Evolutionary conservation across 2,888 invertebrate genomes (phyloP), one percentile per base, ranked within the genome.

Genomic region (Phortica magna): DNA sequence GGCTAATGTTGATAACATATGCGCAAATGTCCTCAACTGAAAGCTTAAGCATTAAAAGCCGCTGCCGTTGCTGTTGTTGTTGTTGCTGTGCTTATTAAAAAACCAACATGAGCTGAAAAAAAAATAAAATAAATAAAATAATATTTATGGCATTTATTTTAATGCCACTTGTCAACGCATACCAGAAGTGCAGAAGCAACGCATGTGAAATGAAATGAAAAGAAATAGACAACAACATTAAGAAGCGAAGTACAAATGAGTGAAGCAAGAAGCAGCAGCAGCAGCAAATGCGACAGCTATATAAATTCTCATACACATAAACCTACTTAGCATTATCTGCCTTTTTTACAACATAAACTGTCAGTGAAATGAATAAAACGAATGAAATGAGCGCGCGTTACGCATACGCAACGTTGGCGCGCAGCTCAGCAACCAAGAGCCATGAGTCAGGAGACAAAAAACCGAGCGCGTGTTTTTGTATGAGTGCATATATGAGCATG

Each of bases 111-210:
- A 48, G 48, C 48, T 14, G 19, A 14, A 53, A 43, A 12, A 55
- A 42, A 57, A 61, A 61, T 6, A 14, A 5, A 43, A 70, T 43
- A 59, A 48, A 22, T 71, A 65, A 41, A 86, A 84, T 86, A 86
- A 83, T 85, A 85, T 85, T 85, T 88, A 85, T 86, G 84, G 48
- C 72, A 76, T 79, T 83, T 83, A 81, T 84, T 80, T 83, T 71
- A 86, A 88, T 86, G 83, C 83, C 87, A 83, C 84, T 83, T 86
- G 88, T 85, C 88, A 88, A 43, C 68, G 22, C 70, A 55, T 14
- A 10, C 41, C 31, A 41, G 65, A 61, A 17, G 19, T 12, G 10
- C 4, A 61, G 61, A 14, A 17, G 61, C 61, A 61, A 19, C 22
- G 22, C n/a, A 19, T 61, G 65, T 65, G 65, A 65, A 65, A 65